phyloP scores from a whole-genome alignment of 2,888 invertebrate genomes.

The Ypsolopha scabrella region DNA sequence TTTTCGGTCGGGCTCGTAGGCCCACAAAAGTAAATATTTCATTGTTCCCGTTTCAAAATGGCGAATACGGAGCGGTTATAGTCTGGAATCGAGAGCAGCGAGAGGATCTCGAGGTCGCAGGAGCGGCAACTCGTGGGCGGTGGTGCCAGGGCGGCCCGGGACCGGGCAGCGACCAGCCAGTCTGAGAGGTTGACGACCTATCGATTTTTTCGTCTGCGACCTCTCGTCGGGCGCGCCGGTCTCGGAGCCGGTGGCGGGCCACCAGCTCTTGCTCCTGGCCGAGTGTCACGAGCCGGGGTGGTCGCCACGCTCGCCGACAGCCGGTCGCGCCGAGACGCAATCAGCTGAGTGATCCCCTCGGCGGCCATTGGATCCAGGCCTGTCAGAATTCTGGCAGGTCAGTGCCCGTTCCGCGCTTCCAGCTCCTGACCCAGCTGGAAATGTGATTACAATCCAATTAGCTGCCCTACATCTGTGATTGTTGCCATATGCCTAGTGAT shows the following conservation, averaged over 20 bases:
- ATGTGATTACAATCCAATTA: background rate
- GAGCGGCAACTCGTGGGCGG: slow-evolving; percentile 20
- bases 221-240: slow-evolving; percentile 47
- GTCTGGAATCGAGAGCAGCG: slow-evolving; percentile 12
- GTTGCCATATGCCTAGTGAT: background rate
- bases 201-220: slow-evolving; percentile 68
- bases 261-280: slow-evolving; percentile 23
- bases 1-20: slow-evolving; percentile 31
- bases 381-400: slow-evolving; percentile 28
- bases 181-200: slow-evolving; percentile 65
- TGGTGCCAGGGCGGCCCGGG: slow-evolving; percentile 18
- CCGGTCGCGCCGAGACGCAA: slow-evolving; percentile 1
- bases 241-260: slow-evolving; percentile 32
- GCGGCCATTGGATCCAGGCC: slow-evolving; percentile 26
- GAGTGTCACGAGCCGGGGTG: slow-evolving; percentile 14
- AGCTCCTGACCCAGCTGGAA: slow-evolving; percentile 17
- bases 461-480: background rate
- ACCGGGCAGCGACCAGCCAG: slow-evolving; percentile 32
- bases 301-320: slow-evolving; percentile 14
- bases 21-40: slow-evolving; percentile 63
- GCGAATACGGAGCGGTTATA: slow-evolving; percentile 49
- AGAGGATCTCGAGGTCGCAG: slow-evolving; percentile 26
- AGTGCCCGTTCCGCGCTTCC: slow-evolving; percentile 27
- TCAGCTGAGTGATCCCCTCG: slow-evolving; percentile 1
- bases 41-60: slow-evolving; percentile 70